Base-by-base conservation (phyloP, 1,140 invertebrate genomes). In the Conopomorpha cramerella region DNA sequence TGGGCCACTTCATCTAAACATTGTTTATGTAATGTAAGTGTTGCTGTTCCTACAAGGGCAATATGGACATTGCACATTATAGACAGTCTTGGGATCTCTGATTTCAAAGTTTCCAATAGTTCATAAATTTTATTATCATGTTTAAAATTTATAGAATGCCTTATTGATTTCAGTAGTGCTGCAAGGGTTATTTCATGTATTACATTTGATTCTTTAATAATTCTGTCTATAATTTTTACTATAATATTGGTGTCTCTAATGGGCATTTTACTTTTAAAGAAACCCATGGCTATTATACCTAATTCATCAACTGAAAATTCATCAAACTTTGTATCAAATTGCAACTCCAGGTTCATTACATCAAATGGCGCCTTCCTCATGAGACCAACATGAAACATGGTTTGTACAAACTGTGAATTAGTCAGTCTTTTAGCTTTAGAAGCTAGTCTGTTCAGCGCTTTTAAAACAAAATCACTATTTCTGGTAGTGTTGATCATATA, bases 181-280 rank as follows among this genome's bases (percentile, higher is more conserved):
- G 72, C 58, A 11, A 86, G 46, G 26, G 67, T 59, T 17, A 82
- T 71, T 49, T 82, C 80, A 52, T 82, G 60, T 6, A 85, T 53
- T 2, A 34, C 34, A 16, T 71, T 46, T 15, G 76, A 42, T 26
- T 78, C 46, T 23, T 62, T 38, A 3, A 51, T 56, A 8, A 80
- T 38, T 52, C 55, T 71, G 8, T 61, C 19, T 3, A 84, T 64
- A 33, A 86, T 79, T 16, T 60, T 59, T 13, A 33, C 12, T 2
- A 81, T n/a, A 36, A 86, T 55, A 2, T 39, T 18, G 11, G 43
- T 16, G 54, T 67, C 71, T 46, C 63, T 72, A 23, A 86, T 79
- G 29, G 51, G 73, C 10, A 64, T 82, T 52, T 82, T 67, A 28
- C 77, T 81, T 68, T 85, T 85, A 37, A 85, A 85, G 43, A 83